These are phyloP conservation scores for Cyprinella venusta DNA, from an alignment of 2,797 vertebrate species.

Conservation along the genomic window DNA sequence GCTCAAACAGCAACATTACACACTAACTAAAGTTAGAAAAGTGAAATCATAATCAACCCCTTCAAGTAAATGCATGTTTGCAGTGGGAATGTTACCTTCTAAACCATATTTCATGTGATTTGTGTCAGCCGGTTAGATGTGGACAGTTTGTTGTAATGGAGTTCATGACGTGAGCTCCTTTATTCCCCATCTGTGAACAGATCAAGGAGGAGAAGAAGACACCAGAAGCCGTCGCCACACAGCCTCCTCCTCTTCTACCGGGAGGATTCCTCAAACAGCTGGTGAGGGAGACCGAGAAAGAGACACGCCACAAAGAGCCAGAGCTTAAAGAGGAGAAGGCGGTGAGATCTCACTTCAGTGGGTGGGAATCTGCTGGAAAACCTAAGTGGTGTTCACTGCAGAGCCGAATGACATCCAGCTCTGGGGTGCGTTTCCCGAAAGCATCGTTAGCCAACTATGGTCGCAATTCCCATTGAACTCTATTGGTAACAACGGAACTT, in stretches of 20 bases:
- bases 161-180: slow-evolving; percentile 18
- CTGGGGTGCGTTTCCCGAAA: too few species aligned
- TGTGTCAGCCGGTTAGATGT: background rate
- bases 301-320: slow-evolving; percentile 81
- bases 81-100: background rate
- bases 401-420: background rate
- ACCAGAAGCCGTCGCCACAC: slow-evolving; percentile 63
- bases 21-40: too few species aligned
- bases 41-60: too few species aligned
- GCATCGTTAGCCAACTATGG: too few species aligned
- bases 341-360: slow-evolving; percentile 54
- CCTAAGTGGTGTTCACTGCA: background rate
- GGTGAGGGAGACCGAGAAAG: slow-evolving; percentile 92
- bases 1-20: too few species aligned
- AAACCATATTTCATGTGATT: background rate
- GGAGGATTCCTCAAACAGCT: slow-evolving; percentile 96
- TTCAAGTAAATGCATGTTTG: slow-evolving; percentile 5
- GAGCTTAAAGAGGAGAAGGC: slow-evolving; percentile 75
- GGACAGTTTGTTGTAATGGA: background rate
- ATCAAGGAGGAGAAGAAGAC: slow-evolving; percentile 92
- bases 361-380: background rate
- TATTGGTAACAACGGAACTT: too few species aligned
- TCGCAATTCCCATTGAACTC: too few species aligned
- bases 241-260: slow-evolving; percentile 82
- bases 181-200: slow-evolving; percentile 70